Conservation (phyloP, 2,888 invertebrate species). For the Sminthurides aquaticus region DNA sequence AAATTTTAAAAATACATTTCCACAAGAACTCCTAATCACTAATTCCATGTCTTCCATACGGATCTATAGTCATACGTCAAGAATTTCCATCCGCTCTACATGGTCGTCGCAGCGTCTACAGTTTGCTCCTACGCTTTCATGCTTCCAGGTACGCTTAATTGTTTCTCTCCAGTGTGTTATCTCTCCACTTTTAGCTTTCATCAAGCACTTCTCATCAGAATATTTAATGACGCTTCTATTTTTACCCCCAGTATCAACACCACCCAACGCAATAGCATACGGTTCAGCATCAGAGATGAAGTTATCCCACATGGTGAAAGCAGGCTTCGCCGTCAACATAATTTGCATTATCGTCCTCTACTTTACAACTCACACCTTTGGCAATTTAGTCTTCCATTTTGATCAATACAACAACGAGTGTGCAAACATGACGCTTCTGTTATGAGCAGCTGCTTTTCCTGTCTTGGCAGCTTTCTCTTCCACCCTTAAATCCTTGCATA, state of each 20-base stretch:
- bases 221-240: too few species aligned
- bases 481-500: too few species aligned
- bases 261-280: conserved; percentile 74
- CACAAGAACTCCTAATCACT: not conserved
- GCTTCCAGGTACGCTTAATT: conserved; percentile 54
- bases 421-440: conserved; percentile 27
- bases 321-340: conserved; percentile 38
- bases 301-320: conserved; percentile 36
- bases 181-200: too few species aligned
- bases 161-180: too few species aligned
- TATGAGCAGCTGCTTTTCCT: too few species aligned
- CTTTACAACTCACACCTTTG: conserved; percentile 33
- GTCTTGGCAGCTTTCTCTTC: too few species aligned
- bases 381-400: conserved; percentile 36
- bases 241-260: conserved; percentile 64
- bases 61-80: conserved; percentile 59
- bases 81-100: conserved; percentile 72
- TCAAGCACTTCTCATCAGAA: too few species aligned
- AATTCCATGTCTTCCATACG: conserved; percentile 24
- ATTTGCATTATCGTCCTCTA: conserved; percentile 32
- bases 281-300: conserved; percentile 34
- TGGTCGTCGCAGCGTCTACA: conserved; percentile 81
- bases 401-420: conserved; percentile 35
- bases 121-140: conserved; percentile 89
- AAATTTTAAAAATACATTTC: not conserved